Percentiles rank a stretch among this genome's conserved stretches.
These are phyloP conservation scores for Parnassius smintheus DNA, from an alignment of 2,888 invertebrate species.

Conservation along the genomic window DNA sequence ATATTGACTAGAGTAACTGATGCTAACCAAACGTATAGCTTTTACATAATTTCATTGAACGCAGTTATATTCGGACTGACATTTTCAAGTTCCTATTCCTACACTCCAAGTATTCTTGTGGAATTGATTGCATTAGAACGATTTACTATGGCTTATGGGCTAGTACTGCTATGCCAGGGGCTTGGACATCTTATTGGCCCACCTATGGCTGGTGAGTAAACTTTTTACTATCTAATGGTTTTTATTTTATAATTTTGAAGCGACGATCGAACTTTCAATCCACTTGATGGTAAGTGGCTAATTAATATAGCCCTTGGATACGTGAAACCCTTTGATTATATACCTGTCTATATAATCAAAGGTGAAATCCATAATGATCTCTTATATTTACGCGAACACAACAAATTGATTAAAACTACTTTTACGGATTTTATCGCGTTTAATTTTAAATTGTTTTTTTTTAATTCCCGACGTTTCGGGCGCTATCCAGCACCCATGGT, in stretches of 20 bases:
- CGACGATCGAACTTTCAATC: no score
- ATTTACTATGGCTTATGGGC: constrained; percentile 96
- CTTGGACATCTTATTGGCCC: constrained; percentile 96
- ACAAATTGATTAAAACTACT: no score
- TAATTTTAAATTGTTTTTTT: no score
- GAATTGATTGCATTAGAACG: constrained; percentile 94
- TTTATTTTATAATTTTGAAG: not conserved
- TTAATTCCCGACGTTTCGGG: no score
- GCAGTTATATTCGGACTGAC: constrained; percentile 91
- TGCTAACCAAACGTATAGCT: constrained; percentile 61
- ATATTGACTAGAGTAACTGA: constrained; percentile 67
- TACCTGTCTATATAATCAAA: no score
- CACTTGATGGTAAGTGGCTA: not conserved
- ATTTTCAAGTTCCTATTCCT: constrained; percentile 95
- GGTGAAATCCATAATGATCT: no score
- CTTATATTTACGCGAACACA: no score
- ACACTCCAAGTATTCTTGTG: constrained; percentile 95
- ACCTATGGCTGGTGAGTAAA: constrained; percentile 90
- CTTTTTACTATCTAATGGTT: not conserved
- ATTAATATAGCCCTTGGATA: not conserved
- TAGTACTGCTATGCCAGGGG: constrained; percentile 94
- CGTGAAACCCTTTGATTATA: no score
- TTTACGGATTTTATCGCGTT: no score
- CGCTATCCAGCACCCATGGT: no score
- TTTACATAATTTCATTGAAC: constrained; percentile 72